phyloP scores from a whole-genome alignment of 2,113 vertebrate species.

The Gopherus flavomarginatus region DNA sequence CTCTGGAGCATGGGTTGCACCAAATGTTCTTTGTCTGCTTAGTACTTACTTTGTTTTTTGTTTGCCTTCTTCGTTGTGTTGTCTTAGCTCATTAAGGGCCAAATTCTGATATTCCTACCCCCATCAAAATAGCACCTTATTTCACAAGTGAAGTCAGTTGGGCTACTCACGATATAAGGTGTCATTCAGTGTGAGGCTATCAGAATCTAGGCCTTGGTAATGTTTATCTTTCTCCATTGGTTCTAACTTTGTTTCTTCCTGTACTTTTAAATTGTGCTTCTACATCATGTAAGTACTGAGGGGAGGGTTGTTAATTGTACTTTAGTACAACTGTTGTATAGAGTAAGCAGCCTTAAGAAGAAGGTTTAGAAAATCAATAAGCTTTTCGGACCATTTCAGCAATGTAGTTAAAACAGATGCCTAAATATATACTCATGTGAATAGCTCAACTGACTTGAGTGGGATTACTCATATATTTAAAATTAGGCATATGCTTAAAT shows the following conservation, averaged over 20 bases:
- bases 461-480: not conserved
- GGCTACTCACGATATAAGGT: not conserved
- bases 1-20: not conserved
- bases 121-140: not conserved
- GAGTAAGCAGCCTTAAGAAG: not conserved
- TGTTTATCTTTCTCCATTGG: constrained; percentile 11
- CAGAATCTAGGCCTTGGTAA: not conserved
- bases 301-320: constrained; percentile 25
- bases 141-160: not conserved
- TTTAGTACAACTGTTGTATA: not conserved
- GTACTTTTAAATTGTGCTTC: constrained; percentile 32
- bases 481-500: constrained; percentile 20
- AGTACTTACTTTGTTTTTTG: not conserved
- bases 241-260: constrained; percentile 1
- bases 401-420: not conserved
- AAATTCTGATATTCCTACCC: not conserved
- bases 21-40: not conserved
- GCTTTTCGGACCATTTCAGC: constrained; percentile 10
- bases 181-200: not conserved
- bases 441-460: not conserved
- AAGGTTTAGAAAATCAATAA: not conserved
- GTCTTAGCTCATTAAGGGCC: not conserved
- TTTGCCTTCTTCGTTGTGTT: not conserved
- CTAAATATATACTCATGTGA: not conserved
- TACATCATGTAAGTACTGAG: not conserved